Percentiles rank a stretch among this genome's conserved stretches.
These are phyloP conservation scores for Phylloscopus trochiloides DNA, from an alignment of 2,113 vertebrate species.

Conservation along the genomic window DNA sequence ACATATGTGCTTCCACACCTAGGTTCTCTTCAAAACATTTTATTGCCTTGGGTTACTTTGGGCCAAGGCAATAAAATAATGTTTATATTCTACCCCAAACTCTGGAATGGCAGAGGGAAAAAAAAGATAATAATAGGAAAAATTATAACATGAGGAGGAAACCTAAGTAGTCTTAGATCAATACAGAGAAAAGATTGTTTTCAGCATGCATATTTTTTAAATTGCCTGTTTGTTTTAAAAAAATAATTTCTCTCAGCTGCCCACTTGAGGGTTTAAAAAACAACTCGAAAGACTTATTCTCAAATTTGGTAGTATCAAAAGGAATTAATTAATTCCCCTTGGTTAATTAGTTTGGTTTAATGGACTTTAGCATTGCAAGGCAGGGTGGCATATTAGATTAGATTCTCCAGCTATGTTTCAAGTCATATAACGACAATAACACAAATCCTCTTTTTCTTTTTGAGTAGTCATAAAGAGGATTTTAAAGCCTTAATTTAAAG, in stretches of 20 bases:
- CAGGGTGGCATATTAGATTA: background rate
- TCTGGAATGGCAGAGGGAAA: background rate
- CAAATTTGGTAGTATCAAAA: background rate
- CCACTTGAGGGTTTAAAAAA: background rate
- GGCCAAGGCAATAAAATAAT: background rate
- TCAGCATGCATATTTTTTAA: background rate
- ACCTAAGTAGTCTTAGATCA: background rate
- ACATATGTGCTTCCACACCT: accelerated
- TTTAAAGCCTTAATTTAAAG: background rate
- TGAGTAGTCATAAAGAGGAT: background rate
- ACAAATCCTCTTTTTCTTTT: background rate
- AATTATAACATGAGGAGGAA: background rate
- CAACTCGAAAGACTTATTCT: background rate
- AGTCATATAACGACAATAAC: background rate
- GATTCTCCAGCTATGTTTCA: background rate
- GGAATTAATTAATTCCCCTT: slow-evolving; percentile 24
- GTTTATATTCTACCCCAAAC: background rate
- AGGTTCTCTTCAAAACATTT: background rate
- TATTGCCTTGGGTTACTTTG: background rate
- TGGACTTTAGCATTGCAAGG: background rate
- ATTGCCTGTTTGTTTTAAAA: background rate
- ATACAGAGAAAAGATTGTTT: background rate
- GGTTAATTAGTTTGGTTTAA: slow-evolving; percentile 25
- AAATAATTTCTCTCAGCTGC: background rate
- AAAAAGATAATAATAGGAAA: background rate